Conservation (phyloP, 2,797 vertebrate species). For the Bradypodion pumilum region DNA sequence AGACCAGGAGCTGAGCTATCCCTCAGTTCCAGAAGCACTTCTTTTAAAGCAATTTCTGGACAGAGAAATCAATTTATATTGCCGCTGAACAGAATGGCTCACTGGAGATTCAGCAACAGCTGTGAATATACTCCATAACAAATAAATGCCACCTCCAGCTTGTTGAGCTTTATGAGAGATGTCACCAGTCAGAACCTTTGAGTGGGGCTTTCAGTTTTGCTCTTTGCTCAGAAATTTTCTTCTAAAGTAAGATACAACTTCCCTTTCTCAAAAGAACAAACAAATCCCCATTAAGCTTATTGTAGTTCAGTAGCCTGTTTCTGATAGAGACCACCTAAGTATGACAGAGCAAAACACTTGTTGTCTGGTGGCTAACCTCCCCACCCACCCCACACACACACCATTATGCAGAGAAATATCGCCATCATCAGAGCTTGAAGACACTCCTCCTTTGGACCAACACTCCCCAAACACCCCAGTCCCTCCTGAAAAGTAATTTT, state of each 20-base stretch:
- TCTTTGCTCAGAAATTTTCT: background rate
- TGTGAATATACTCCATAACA: background rate
- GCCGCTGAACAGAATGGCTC: background rate
- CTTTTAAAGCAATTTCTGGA: background rate
- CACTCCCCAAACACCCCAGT: too few species aligned
- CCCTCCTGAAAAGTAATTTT: too few species aligned
- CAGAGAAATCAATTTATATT: slow-evolving; percentile 26
- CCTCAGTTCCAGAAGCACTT: background rate
- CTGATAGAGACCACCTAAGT: background rate
- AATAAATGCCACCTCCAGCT: background rate
- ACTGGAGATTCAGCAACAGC: background rate
- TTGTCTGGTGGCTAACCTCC: too few species aligned
- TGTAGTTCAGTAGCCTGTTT: background rate
- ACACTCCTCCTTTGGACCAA: too few species aligned
- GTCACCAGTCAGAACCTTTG: background rate
- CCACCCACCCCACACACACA: too few species aligned
- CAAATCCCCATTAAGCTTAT: background rate
- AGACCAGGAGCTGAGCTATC: background rate
- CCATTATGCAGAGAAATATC: too few species aligned
- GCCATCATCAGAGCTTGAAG: too few species aligned
- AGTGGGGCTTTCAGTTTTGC: background rate
- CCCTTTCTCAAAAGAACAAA: background rate
- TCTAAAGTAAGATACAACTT: background rate
- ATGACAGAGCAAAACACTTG: too few species aligned
- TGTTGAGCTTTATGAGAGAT: background rate